Conservation (phyloP, 2,113 vertebrate genomes). For the Mobula hypostoma region DNA sequence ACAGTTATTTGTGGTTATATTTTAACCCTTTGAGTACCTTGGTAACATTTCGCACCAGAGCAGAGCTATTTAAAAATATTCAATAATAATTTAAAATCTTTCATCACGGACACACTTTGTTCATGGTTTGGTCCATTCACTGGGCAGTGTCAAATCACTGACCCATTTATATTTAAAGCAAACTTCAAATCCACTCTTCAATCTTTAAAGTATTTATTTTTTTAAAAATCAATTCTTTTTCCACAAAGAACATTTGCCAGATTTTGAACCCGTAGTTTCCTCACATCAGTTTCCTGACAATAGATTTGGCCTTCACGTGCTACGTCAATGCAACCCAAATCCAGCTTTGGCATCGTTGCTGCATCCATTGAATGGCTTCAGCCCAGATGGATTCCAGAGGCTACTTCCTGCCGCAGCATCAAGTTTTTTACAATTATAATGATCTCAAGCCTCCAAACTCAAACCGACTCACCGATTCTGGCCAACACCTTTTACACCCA, state of each 20-base stretch:
- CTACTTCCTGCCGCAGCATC: no score
- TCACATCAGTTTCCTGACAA: neutral
- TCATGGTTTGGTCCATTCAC: neutral
- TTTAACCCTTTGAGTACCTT: constrained; percentile 31
- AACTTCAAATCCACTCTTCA: neutral
- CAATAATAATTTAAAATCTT: neutral
- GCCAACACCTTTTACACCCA: neutral
- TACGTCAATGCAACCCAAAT: neutral
- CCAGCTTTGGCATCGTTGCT: neutral
- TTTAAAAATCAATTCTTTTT: neutral
- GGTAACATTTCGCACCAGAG: constrained; percentile 25
- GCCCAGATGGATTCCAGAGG: neutral
- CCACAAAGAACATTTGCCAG: neutral
- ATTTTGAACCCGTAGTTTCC: neutral
- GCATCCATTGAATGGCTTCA: neutral
- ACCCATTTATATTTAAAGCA: neutral
- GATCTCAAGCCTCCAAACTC: neutral
- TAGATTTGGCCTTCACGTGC: neutral
- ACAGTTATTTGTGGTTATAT: constrained; percentile 76
- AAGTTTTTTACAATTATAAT: neutral
- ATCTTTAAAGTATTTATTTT: neutral
- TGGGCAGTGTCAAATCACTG: neutral
- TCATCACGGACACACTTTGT: neutral
- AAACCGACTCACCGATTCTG: neutral
- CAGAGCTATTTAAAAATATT: neutral